phyloP scores from a whole-genome alignment of 2,797 vertebrate species.

The Aeoliscus strigatus region DNA sequence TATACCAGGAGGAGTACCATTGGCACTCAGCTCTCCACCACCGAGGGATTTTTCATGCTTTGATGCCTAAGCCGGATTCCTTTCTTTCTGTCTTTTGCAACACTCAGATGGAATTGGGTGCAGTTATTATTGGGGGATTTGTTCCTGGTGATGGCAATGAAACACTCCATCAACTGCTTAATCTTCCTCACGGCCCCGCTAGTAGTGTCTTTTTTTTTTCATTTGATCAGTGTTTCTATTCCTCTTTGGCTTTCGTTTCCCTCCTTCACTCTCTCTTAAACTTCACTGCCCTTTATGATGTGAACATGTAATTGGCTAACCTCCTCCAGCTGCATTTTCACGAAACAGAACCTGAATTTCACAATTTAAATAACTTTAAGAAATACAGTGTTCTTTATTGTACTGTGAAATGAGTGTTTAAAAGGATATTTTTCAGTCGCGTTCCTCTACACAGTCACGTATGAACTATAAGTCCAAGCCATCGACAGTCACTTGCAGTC shows the following conservation, averaged over 20 bases:
- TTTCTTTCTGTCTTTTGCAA: constrained; percentile 63
- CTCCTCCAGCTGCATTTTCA: constrained; percentile 14
- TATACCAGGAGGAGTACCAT: constrained; percentile 55
- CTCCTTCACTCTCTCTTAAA: constrained; percentile 11
- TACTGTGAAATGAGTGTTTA: too few species aligned
- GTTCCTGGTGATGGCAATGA: constrained; percentile 50
- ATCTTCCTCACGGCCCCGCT: constrained; percentile 54
- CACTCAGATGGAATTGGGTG: constrained; percentile 58
- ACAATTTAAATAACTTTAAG: constrained; percentile 18
- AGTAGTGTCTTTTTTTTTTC: constrained; percentile 36
- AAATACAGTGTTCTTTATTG: too few species aligned
- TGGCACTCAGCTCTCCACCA: constrained; percentile 57
- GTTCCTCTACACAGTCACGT: too few species aligned
- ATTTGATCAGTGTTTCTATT: constrained; percentile 35
- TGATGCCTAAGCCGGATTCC: constrained; percentile 55
- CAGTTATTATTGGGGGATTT: constrained; percentile 71
- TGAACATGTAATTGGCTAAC: constrained; percentile 50
- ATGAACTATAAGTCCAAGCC: too few species aligned
- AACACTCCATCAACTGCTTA: constrained; percentile 57
- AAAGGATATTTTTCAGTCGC: too few species aligned
- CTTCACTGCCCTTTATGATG: constrained; percentile 40
- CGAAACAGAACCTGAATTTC: constrained; percentile 17
- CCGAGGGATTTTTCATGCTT: constrained; percentile 66
- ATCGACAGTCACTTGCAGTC: too few species aligned
- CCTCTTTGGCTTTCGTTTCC: constrained; percentile 6